A percentile compares a stretch with the other conserved stretches of the same genome.
Evolutionary conservation across 2,888 invertebrate species (phyloP).

Genomic region (Acleris sparsana): DNA sequence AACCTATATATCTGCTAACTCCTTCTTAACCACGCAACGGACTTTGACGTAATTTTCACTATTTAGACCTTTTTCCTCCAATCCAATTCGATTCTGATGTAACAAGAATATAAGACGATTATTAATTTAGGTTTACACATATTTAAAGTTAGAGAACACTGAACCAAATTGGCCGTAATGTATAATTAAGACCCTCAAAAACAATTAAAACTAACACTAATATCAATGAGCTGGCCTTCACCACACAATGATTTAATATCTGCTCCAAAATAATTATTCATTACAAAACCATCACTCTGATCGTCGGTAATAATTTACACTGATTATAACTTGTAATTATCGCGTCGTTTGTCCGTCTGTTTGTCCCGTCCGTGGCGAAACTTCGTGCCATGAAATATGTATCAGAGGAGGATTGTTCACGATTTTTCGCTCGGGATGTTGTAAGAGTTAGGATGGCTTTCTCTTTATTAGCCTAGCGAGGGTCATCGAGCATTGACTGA

Average conservation of each 20-base stretch:
- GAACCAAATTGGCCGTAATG: too few species aligned
- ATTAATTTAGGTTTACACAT: too few species aligned
- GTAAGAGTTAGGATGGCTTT: conserved; percentile 25
- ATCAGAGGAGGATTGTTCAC: conserved; percentile 28
- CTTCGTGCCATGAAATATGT: conserved; percentile 34
- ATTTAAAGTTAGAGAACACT: too few species aligned
- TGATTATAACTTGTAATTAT: conserved; percentile 25
- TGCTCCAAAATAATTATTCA: neutral
- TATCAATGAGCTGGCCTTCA: neutral
- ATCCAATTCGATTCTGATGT: too few species aligned
- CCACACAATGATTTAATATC: neutral
- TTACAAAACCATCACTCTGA: conserved; percentile 1
- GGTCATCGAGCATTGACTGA: too few species aligned
- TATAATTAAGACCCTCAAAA: too few species aligned
- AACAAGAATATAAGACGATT: too few species aligned
- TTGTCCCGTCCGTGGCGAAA: conserved; percentile 22
- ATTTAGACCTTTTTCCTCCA: too few species aligned
- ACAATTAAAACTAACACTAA: too few species aligned
- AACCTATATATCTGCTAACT: too few species aligned
- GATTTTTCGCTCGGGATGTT: conserved; percentile 31
- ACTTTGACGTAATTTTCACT: too few species aligned
- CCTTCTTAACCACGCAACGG: too few species aligned
- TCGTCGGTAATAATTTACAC: neutral
- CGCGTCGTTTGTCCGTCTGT: conserved; percentile 19
- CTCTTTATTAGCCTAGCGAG: conserved; percentile 19